Percentiles rank a stretch among this genome's conserved stretches.
These are phyloP conservation scores for Xestia sexstrigata DNA, from an alignment of 2,888 invertebrate genomes.

Conservation along the genomic window DNA sequence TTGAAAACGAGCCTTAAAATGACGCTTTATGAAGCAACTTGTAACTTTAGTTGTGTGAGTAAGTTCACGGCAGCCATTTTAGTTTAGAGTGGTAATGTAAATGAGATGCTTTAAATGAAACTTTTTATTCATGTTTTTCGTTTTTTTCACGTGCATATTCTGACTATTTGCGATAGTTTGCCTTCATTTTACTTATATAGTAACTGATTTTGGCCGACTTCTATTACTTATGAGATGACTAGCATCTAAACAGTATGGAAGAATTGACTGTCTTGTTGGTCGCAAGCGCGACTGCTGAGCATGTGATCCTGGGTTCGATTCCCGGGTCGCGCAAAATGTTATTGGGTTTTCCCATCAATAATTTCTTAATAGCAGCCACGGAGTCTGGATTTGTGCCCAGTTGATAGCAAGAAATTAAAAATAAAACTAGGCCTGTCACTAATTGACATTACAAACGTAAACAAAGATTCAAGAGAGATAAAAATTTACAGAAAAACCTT, in stretches of 20 bases:
- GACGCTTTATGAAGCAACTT: conserved; percentile 53
- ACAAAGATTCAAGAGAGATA: too few species aligned
- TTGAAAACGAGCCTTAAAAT: conserved; percentile 69
- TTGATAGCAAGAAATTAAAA: too few species aligned
- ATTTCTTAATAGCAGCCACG: neutral
- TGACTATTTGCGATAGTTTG: neutral
- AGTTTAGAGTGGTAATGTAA: neutral
- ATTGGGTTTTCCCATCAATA: neutral
- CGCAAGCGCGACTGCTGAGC: neutral
- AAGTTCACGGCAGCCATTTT: conserved; percentile 3
- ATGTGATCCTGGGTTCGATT: neutral
- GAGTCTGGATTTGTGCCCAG: neutral
- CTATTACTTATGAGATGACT: neutral
- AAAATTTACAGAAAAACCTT: too few species aligned
- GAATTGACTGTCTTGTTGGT: neutral
- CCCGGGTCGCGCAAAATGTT: neutral
- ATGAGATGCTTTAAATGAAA: neutral
- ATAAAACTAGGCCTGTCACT: too few species aligned
- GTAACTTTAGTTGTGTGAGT: neutral
- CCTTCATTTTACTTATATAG: neutral
- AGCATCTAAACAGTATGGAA: neutral
- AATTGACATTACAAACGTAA: too few species aligned
- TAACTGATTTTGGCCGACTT: too few species aligned
- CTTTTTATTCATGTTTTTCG: neutral
- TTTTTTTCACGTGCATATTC: neutral